Evolutionary conservation across 2,113 vertebrate genomes (phyloP).

Genomic region (Falco punctatus): DNA sequence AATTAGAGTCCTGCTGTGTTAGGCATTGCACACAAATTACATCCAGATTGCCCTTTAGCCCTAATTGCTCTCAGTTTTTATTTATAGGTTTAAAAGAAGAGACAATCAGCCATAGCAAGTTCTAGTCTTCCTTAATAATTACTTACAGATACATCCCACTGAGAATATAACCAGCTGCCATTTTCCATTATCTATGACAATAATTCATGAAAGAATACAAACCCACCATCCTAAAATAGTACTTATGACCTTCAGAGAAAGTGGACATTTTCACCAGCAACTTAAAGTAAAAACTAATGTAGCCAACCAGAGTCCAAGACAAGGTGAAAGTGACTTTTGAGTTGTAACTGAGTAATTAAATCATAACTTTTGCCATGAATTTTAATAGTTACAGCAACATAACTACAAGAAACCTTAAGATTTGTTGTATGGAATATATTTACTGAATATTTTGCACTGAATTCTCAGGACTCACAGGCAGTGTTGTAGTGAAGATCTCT

Average conservation of each 20-base stretch:
- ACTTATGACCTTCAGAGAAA: constrained; percentile 2
- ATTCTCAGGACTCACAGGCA: not conserved
- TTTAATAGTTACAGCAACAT: not conserved
- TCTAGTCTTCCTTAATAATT: constrained; percentile 53
- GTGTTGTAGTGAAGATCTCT: not conserved
- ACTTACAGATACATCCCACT: constrained; percentile 51
- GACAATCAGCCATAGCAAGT: not conserved
- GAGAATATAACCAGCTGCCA: constrained; percentile 44
- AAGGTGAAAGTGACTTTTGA: not conserved
- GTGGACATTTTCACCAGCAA: not conserved
- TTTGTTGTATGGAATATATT: fast-evolving
- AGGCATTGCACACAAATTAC: constrained; percentile 52
- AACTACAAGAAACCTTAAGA: not conserved
- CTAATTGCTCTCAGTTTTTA: constrained; percentile 55
- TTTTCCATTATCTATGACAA: constrained; percentile 42
- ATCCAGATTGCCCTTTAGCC: constrained; percentile 63
- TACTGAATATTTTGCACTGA: not conserved
- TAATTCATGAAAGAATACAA: not conserved
- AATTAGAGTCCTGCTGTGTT: constrained; percentile 53
- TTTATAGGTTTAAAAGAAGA: constrained; percentile 52
- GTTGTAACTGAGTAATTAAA: not conserved
- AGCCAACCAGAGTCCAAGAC: not conserved
- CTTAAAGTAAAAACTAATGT: not conserved
- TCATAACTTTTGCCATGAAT: not conserved
- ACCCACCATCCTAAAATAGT: not conserved